Conservation (phyloP, 2,113 vertebrate species). For the Atlantisia rogersi region DNA sequence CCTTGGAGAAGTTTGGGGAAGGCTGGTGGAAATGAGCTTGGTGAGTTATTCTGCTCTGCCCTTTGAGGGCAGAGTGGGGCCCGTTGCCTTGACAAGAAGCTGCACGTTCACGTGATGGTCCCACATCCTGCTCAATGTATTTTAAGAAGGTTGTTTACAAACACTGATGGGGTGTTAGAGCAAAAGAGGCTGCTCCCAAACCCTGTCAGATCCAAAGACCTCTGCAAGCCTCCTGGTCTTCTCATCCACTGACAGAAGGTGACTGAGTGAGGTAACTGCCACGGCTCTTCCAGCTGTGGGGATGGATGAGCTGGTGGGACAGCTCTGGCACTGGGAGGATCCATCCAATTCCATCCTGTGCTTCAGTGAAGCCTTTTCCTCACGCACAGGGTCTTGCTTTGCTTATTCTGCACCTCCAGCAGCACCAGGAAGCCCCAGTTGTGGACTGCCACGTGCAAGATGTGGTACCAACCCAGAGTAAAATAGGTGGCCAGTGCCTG, state of each 20-base stretch:
- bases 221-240: accelerated
- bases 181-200: neutral
- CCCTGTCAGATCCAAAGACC: accelerated
- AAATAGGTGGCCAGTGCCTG: neutral
- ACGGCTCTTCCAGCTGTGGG: neutral
- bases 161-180: neutral
- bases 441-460: neutral
- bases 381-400: accelerated
- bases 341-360: accelerated
- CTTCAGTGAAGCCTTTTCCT: accelerated
- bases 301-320: neutral
- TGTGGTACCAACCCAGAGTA: neutral
- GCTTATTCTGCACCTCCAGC: neutral
- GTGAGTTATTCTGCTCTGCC: neutral
- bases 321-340: neutral
- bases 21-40: neutral
- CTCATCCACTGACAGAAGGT: accelerated
- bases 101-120: neutral
- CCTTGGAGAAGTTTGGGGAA: neutral
- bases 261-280: neutral
- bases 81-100: neutral
- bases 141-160: neutral
- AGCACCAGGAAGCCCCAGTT: accelerated
- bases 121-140: neutral
- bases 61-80: neutral